Conservation (phyloP, 2,888 invertebrate genomes). For the Drosophila parthenogenetica region DNA sequence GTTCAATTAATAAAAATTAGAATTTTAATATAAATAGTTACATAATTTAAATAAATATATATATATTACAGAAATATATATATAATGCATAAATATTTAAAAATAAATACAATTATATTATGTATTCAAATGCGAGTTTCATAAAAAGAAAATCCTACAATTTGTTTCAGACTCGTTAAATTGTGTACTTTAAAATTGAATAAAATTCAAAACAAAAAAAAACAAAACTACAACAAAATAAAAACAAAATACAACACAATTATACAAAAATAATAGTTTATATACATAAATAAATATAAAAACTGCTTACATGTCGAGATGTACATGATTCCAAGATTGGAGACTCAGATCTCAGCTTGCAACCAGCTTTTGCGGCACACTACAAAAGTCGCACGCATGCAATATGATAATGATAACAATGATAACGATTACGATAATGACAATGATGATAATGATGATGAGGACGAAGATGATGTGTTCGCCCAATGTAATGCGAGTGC, state of each 20-base stretch:
- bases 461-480: conserved; percentile 49
- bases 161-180: conserved; percentile 65
- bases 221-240: conserved; percentile 17
- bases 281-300: conserved; percentile 21
- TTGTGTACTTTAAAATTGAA: conserved; percentile 79
- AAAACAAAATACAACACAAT: conserved; percentile 20
- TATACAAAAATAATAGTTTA: conserved; percentile 22
- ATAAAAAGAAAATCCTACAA: conserved; percentile 30
- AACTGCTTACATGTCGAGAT: conserved; percentile 47
- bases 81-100: conserved; percentile 34
- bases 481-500: conserved; percentile 55
- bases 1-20: conserved; percentile 82
- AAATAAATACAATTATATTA: conserved; percentile 37
- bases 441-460: conserved; percentile 16
- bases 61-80: conserved; percentile 39
- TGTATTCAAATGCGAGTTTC: conserved; percentile 53
- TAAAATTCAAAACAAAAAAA: conserved; percentile 63
- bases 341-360: conserved; percentile 30
- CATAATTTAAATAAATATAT: conserved; percentile 68
- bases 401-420: conserved; percentile 34
- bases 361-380: conserved; percentile 40
- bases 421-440: conserved; percentile 21
- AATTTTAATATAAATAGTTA: conserved; percentile 72
- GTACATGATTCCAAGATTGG: conserved; percentile 4
- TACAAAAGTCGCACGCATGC: conserved; percentile 37